Conservation (phyloP, 2,888 invertebrate species). For the Hypomecis atomaria region DNA sequence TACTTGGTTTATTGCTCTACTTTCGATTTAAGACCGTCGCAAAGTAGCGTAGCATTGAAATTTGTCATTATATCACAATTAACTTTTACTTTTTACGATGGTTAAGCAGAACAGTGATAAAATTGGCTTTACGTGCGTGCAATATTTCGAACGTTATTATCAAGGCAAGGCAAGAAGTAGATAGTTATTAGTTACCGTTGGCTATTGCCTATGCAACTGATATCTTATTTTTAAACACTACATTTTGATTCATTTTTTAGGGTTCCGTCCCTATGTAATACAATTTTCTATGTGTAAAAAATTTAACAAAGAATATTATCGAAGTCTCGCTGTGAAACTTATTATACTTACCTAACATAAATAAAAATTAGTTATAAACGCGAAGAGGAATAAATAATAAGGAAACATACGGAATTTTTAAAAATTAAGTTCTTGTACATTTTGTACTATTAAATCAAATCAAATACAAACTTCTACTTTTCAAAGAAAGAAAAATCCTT, state of each 20-base stretch:
- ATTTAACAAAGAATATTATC: no score
- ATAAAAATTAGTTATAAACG: no score
- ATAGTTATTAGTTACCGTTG: constrained; percentile 1
- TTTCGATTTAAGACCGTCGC: constrained; percentile 32
- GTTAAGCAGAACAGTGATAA: constrained; percentile 35
- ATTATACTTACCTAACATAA: no score
- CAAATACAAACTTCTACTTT: no score
- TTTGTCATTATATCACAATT: constrained; percentile 52
- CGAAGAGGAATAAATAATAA: no score
- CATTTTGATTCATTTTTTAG: not conserved
- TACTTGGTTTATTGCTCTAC: constrained; percentile 1
- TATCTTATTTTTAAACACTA: constrained; percentile 8
- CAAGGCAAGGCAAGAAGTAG: constrained; percentile 2
- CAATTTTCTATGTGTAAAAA: no score
- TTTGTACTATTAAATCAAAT: no score
- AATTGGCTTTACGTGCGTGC: constrained; percentile 39
- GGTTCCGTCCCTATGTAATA: not conserved
- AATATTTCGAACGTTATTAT: constrained; percentile 33
- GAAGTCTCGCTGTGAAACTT: no score
- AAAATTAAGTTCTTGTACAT: no score
- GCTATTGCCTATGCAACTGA: constrained; percentile 3
- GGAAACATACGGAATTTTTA: no score
- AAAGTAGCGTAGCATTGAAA: constrained; percentile 45
- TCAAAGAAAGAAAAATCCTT: no score
- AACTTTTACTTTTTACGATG: constrained; percentile 57